These are phyloP conservation scores for Tenthredo notha DNA, from an alignment of 2,888 invertebrate species.

Conservation along the genomic window DNA sequence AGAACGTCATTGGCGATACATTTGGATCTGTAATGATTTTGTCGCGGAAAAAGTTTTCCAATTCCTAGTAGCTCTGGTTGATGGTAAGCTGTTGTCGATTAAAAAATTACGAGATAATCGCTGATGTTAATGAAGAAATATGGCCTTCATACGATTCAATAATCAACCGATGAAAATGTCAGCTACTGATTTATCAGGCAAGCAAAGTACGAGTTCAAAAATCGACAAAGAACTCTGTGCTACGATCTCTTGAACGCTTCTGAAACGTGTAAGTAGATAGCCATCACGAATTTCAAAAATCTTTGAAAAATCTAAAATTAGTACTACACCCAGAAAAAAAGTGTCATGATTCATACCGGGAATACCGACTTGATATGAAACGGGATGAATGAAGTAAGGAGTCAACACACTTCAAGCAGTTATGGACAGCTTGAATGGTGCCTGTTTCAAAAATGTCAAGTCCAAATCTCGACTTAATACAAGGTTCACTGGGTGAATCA, in stretches of 20 bases:
- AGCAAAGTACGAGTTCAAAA: too few relatives aligned
- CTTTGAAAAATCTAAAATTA: neutral
- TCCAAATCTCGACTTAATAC: too few relatives aligned
- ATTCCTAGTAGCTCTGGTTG: neutral
- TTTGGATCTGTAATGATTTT: neutral
- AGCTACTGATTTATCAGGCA: neutral
- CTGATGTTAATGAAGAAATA: constrained; percentile 3
- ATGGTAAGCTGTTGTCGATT: neutral
- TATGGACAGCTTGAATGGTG: too few relatives aligned
- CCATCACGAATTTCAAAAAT: neutral
- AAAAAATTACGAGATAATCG: neutral
- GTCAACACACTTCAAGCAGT: too few relatives aligned
- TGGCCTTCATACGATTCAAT: neutral
- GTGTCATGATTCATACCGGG: too few relatives aligned
- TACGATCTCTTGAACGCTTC: neutral
- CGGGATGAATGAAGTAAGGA: too few relatives aligned
- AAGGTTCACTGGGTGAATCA: too few relatives aligned
- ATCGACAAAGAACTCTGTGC: neutral
- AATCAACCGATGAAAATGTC: constrained; percentile 7
- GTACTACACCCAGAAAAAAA: too few relatives aligned
- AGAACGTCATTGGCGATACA: neutral
- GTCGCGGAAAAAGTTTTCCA: neutral
- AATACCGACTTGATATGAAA: too few relatives aligned
- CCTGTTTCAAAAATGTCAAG: too few relatives aligned
- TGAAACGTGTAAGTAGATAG: neutral